Evolutionary conservation across 1,140 invertebrate species (phyloP), one percentile per base, ranked within the genome.

Genomic region (fruit fly (Drosophila melanogaster)): DNA sequence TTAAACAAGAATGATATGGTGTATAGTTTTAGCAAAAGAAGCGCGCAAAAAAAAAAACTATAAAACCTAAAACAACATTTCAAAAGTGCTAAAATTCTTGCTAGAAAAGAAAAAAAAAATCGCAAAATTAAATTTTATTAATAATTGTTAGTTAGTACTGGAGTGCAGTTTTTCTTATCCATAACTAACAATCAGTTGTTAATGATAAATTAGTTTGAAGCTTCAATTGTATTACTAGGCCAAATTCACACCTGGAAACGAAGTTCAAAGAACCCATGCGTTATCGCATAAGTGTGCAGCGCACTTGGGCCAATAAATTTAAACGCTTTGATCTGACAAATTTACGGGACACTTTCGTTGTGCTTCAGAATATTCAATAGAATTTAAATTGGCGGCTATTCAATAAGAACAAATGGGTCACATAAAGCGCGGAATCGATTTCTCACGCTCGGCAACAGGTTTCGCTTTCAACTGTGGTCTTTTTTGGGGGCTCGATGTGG

Each of bases 401-500:
- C 56, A 89, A 65, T 69, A 47, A 57, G 64, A 71, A 86, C 46
- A 86, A 83, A 89, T 83, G 79, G 71, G 75, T 86, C 76, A 71
- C 57, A 76, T 58, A 55, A 69, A 69, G 55, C 64, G 50, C 38
- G 46, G 30, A 60, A 58, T 60, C 50, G 54, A 77, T 83, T 87
- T 87, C 84, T 87, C 83, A 89, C 83, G 84, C 62, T 77, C 33
- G 50, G 22, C 47, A 87, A 86, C 81, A 43, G 81, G 81, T 86
- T 86, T 77, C 30, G 35, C 22, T 26, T 22, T 40, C 43, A 33
- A 40, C 70, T 46, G 70, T 19, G 12, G 3, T 43, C 26, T n/a
- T 37, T 54, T 53, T 73, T 77, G 55, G 62, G 55, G 35, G 61
- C 53, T 58, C 41, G 40, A 50, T 43, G 26, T 24, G 46, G 35